Percentiles rank a stretch among this genome's conserved stretches.
Evolutionary conservation across 92 coral and sea anemone species (phyloP).

Genomic region (Micromussa lordhowensis): DNA sequence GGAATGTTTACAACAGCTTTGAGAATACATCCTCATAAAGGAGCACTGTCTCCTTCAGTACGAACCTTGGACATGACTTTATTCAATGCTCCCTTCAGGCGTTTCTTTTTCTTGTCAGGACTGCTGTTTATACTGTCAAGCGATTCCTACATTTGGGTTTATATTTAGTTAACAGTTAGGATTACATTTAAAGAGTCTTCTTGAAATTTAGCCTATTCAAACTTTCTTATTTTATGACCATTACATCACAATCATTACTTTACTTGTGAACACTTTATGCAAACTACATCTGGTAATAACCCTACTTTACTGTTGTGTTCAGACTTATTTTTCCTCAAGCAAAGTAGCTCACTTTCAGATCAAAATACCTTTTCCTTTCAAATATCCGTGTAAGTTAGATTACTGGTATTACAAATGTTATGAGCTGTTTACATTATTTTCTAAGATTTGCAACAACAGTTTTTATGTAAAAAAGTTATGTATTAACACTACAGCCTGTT

Average conservation of each 20-base stretch:
- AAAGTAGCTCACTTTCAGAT: not conserved
- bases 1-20: not conserved
- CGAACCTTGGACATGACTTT: conserved; percentile 92
- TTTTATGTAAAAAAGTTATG: not conserved
- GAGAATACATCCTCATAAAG: not conserved
- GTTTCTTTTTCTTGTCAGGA: conserved; percentile 96
- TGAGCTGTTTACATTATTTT: not conserved
- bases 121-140: conserved; percentile 83
- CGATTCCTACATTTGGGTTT: conserved; percentile 83
- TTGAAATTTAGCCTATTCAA: not conserved
- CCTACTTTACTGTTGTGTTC: not conserved
- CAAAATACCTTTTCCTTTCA: not conserved
- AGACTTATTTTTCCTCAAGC: not conserved
- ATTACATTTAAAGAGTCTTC: not conserved
- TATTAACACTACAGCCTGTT: not conserved
- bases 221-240: not conserved
- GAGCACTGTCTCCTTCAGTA: conserved; percentile 21
- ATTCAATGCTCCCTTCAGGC: conserved; percentile 84
- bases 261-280: not conserved
- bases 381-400: not conserved
- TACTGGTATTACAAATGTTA: not conserved
- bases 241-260: not conserved
- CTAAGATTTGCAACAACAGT: not conserved
- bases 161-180: conserved; percentile 18
- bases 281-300: not conserved